Percentiles rank a stretch among this genome's conserved stretches.
phyloP scores from a whole-genome alignment of 1,140 invertebrate species.

The Bathynomus jamesi region DNA sequence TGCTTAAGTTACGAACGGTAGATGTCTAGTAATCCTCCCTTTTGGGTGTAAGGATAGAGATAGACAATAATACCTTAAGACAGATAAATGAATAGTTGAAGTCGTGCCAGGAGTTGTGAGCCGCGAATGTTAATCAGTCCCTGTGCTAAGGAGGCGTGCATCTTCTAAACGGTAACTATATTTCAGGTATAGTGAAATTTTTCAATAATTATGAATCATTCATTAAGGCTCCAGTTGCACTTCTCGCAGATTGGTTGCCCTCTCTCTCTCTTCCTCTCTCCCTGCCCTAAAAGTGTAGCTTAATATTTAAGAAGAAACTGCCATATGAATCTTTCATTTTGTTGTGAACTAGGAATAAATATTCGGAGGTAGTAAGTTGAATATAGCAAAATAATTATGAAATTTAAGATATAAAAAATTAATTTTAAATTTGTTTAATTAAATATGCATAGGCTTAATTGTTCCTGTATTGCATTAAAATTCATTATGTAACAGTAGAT shows the following conservation, averaged over 20 bases:
- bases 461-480: neutral
- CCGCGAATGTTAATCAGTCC: slow-evolving; percentile 29
- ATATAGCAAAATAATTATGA: too few relatives aligned
- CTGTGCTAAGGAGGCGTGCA: slow-evolving; percentile 27
- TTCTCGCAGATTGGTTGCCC: too few relatives aligned
- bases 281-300: too few relatives aligned
- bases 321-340: too few relatives aligned
- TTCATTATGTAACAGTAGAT: too few relatives aligned
- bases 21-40: neutral
- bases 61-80: neutral
- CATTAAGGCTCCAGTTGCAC: slow-evolving; percentile 22
- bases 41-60: neutral
- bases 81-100: neutral
- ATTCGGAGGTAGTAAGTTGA: too few relatives aligned
- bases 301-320: too few relatives aligned
- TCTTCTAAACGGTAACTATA: slow-evolving; percentile 32
- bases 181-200: slow-evolving; percentile 35
- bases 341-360: too few relatives aligned
- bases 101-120: slow-evolving; percentile 29
- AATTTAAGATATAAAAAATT: neutral
- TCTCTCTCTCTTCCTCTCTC: too few relatives aligned
- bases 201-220: slow-evolving; percentile 22
- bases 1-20: neutral
- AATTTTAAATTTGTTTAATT: neutral
- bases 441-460: neutral